A percentile compares a stretch with the other conserved stretches of the same genome.
phyloP scores from a whole-genome alignment of 2,113 vertebrate genomes.

The Chionomys nivalis region DNA sequence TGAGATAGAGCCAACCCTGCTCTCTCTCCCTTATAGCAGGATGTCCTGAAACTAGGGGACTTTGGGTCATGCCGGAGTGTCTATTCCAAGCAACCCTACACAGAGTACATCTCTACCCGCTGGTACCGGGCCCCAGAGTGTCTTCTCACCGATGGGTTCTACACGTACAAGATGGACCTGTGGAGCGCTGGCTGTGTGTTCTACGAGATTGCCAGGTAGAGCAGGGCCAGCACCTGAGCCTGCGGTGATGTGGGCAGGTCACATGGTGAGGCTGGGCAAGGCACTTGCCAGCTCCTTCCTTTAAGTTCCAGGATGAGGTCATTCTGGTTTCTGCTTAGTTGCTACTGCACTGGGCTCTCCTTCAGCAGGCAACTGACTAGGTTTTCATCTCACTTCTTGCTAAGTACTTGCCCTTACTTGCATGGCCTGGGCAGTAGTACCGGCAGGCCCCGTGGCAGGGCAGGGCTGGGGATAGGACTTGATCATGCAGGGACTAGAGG shows the following conservation, averaged over 20 bases:
- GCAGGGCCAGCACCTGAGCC: neutral
- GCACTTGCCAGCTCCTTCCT: neutral
- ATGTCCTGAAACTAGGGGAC: slow-evolving; percentile 91
- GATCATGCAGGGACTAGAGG: rapidly evolving
- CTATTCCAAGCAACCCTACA: slow-evolving; percentile 90
- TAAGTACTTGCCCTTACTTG: neutral
- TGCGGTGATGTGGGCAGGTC: neutral
- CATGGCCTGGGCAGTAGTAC: neutral
- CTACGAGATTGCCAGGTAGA: slow-evolving; percentile 92
- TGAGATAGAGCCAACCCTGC: neutral
- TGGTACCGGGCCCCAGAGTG: slow-evolving; percentile 94
- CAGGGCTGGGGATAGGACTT: rapidly evolving
- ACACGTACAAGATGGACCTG: slow-evolving; percentile 89
- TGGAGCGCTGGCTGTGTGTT: slow-evolving; percentile 93
- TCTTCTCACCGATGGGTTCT: slow-evolving; percentile 92
- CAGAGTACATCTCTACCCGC: slow-evolving; percentile 91
- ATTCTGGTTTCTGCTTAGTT: neutral
- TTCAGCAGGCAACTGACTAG: neutral
- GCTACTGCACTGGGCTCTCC: neutral
- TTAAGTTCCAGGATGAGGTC: neutral
- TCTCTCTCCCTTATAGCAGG: slow-evolving; percentile 85
- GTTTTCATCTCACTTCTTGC: neutral
- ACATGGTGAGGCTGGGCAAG: neutral
- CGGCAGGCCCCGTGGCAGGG: no score
- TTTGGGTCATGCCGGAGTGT: slow-evolving; percentile 92